Base-by-base conservation (phyloP, 2,888 invertebrate genomes). In the Galerucella pusilla region DNA sequence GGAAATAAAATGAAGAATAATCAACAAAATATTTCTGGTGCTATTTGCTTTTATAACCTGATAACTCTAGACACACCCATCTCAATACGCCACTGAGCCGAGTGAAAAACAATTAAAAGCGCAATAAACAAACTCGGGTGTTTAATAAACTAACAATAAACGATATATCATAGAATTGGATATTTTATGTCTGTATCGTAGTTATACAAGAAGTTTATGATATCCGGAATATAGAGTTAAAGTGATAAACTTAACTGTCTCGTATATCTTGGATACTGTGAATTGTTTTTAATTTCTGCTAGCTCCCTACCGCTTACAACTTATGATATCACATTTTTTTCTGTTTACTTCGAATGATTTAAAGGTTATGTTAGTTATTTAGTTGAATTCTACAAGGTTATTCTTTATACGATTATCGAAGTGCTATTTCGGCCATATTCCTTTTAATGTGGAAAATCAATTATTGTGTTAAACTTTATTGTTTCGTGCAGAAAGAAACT, bases 261-360 rank as follows among this genome's bases (percentile, higher is more conserved):
- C 67, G 54, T 74, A 74, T 66, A 74, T 70, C 66, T 65, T 52
- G 28, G 2, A 25, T 60, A 61, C 54, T 64, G 67, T 42, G 70
- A 74, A 70, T 72, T 72, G 57, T 69, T 74, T 74, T 74, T 74
- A 74, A 74, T 71, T 74, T 66, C 60, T 67, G 67, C 70, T 61
- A 65, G 66, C 69, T 74, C 69, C 74, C 74, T 72, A 72, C 72
- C 25, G 72, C 60, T 72, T 35, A 49, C 57, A 59, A 72, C 60
- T 72, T 72, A 72, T 14, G 60, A 42, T 42, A 42, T 42, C 35
- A 25, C 66, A 35, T 71, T 66, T 71, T 64, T 20, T 20, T 65
- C 16, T 16, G 20, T 16, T 57, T 5, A 57, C 57, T 57, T 57
- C 10, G 20, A 57, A 20, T 20, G 9, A 57, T 57, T 20, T 42